Base-by-base conservation (phyloP, 2,113 vertebrate genomes). In the Cyanoramphus novaezelandiae region DNA sequence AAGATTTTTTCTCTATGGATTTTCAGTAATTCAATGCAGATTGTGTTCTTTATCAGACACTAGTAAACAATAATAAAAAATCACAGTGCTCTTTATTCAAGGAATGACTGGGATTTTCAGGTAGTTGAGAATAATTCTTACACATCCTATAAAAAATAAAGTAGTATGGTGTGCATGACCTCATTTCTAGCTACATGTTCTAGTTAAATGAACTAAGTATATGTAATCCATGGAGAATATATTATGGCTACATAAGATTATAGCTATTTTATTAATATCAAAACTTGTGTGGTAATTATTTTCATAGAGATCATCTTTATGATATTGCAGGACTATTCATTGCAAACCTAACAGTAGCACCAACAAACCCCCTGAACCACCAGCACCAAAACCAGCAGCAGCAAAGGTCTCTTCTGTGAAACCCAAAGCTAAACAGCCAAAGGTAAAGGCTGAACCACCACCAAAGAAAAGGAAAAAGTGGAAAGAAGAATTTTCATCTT, bases 391-490 rank as follows among this genome's bases (percentile, higher is more conserved):
- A 97, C 94, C 97, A 87, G 77, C 97, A 71, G 97, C 97, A 90
- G 95, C 98, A 92, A 99, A 99, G 97, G 94, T 96, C 85, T 96
- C 98, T 93, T 97, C 98, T 57, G 86, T 97, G 72, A 98, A 98
- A 98, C 98, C 98, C 91, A 98, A 99, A 98, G 98, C 98, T 92
- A 99, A 99, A 97, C 99, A 99, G 97, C 91, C 97, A 41, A 99
- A 99, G 96, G 86, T 98, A 70, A 99, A 98, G 96, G 99, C 99
- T 89, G 99, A 99, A 97, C 99, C 99, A 37, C 99, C 99, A 67
- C 99, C 99, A 88, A 99, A 99, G 97, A 99, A 99, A 97, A 98
- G 99, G 96, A 99, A 98, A 97, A 99, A 99, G 88, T 99, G 99
- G 99, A 99, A 99, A 96, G 99, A 99, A 95, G 99, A 98, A 85